Evolutionary conservation across 2,113 vertebrate species (phyloP), one percentile per base, ranked within the genome.

Genomic region (Rhea americana): DNA sequence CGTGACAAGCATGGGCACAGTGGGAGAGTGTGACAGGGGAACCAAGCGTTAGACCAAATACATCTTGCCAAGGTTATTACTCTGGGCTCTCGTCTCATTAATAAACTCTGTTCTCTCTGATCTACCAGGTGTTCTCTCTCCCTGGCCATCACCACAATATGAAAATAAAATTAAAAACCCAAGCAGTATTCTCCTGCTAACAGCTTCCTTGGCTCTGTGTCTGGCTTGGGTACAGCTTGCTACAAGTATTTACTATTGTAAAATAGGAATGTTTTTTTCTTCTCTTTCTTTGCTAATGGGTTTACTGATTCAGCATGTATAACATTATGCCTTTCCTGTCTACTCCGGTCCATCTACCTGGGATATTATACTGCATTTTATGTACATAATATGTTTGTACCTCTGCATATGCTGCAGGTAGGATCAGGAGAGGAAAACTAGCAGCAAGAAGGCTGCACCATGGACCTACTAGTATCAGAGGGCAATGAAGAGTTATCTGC

Each of bases 1-100:
- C 43, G 35, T 30, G 78, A 32, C 0, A 1, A 1, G 2, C 20
- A 16, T 43, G 30, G 17, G 28, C 48, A 17, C 50, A 14, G 41
- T 3, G 3, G n/a, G 65, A 68, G 48, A 20, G 24, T 56, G 56
- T 25, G 6, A 68, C 51, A 24, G 21, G 24, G 22, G 22, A 43
- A 7, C 20, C 59, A 41, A n/a, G 9, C 0, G 0, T 43, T 39
- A 32, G 10, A 13, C 22, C 56, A n/a, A 3, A 32, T 7, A 58
- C 20, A 7, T 25, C 15, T 72, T 12, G 15, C 48, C 3, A n/a
- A 20, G 0, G 0, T 7, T 67, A 77, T 20, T 61, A n/a, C 63
- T 72, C 37, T 50, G 53, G 30, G 21, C 20, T 73, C n/a, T 80
- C 65, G 59, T 39, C 37, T 89, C 13, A 3, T 47, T 72, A 8